phyloP scores from a whole-genome alignment of 2,888 invertebrate species.

The Tenthredo distinguenda region DNA sequence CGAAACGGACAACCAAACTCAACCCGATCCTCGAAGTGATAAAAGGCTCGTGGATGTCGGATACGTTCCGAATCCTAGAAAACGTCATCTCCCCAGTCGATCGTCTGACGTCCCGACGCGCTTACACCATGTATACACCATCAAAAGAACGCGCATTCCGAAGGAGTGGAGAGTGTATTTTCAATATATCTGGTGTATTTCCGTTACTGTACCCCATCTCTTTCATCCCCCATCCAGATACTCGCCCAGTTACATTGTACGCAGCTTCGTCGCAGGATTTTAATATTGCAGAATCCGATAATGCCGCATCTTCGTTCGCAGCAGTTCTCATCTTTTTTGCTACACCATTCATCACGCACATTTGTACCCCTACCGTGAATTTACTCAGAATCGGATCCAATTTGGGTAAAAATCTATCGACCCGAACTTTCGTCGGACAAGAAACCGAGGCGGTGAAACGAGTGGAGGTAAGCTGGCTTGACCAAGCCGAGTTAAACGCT shows the following conservation, averaged over 20 bases:
- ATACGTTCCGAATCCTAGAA: constrained; percentile 4
- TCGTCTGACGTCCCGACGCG: constrained; percentile 25
- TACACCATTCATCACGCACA: not conserved
- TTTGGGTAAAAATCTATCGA: not conserved
- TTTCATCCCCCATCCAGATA: constrained; percentile 41
- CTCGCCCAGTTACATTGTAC: constrained; percentile 64
- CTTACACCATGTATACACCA: constrained; percentile 28
- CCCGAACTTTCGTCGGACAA: not conserved
- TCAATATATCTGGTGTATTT: constrained; percentile 74
- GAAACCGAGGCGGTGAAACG: constrained; percentile 19
- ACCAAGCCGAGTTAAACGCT: constrained; percentile 23
- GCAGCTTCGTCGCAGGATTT: constrained; percentile 65
- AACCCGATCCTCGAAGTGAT: constrained; percentile 13
- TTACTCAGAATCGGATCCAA: not conserved
- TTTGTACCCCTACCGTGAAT: no score
- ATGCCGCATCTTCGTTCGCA: constrained; percentile 55
- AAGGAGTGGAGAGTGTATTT: constrained; percentile 67
- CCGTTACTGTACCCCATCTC: constrained; percentile 60
- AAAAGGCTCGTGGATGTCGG: not conserved
- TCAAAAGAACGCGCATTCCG: constrained; percentile 64
- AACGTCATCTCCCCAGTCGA: constrained; percentile 33
- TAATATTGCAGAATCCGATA: constrained; percentile 69
- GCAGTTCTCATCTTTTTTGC: constrained; percentile 20
- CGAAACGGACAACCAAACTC: constrained; percentile 10
- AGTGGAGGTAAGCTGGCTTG: not conserved